Evolutionary conservation across 2,113 vertebrate species (phyloP), one percentile per base, ranked within the genome.

Genomic region (Ophiodon elongatus): DNA sequence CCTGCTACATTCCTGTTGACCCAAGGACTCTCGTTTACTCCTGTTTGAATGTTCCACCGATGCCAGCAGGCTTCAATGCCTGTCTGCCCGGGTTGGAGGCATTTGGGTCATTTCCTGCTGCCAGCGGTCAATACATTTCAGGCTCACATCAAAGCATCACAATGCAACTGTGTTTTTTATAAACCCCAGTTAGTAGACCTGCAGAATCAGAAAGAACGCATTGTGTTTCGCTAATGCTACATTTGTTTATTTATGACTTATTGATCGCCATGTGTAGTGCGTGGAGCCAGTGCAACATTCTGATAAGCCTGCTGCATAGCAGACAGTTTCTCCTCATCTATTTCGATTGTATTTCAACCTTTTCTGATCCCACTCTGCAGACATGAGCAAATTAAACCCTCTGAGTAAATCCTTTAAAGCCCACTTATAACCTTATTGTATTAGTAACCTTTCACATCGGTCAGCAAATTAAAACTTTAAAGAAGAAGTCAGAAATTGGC

Each of bases 401-500:
- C 13, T 5, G 25, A 63, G 52, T 45, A 29, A 21, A 63, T 56
- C 25, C 63, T 62, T 79, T 56, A 79, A 60, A 69, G 54, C 23
- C 19, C 63, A 33, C 69, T 54, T 21, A 27, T 4, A 56, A 63
- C 0, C 0, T 14, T 4, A n/a, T 35, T 62, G 10, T 56, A 37
- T 56, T 25, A 14, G 23, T 21, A 63, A 62, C 33, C 33, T 71
- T 75, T 72, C 27, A 67, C 8, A 70, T 81, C 47, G 19, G 39
- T 65, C 23, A 31, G 31, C 33, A 63, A 37, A 68, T 86, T 66
- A 67, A 83, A 64, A 29, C n/a, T 9, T 21, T 9, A 43, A 11
- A 29, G 17, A 52, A 43, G 47, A 65, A 47, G 4, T 14, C n/a
- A 65, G 29, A 10, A 66, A 25, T 64, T 13, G 2, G 3, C 14